Evolutionary conservation across 1,140 invertebrate genomes (phyloP), one percentile per base, ranked within the genome.

Genomic region (Mercenaria mercenaria): DNA sequence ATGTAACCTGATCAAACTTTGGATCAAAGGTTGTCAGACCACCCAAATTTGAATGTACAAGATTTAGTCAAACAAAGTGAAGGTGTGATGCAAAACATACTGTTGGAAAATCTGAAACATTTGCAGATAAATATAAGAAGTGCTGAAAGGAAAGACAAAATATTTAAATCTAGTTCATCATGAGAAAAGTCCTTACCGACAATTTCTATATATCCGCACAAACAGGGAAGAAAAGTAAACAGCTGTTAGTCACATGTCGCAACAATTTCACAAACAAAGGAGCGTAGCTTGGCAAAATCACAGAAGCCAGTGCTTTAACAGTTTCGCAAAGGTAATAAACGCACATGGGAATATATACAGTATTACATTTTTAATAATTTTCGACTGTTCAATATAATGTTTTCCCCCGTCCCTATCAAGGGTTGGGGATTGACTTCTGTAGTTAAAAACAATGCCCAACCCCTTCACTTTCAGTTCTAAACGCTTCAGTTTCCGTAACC

Each of bases 141-240:
- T 79, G 76, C 76, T 79, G 76, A 79, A 79, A 50, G 43, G 47
- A 79, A 79, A 79, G 76, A 50, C 76, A 79, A 79, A 77, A 77
- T 47, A 20, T 77, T 79, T 79, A 23, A 52, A 56, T 79, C 50
- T 79, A 79, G n/a, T n/a, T 79, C 43, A 32, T 79, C 47, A 59
- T 34, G 23, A 56, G 8, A 79, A 79, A 56, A 2, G n/a, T 52
- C 32, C 83, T 85, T 85, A 85, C 83, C 83, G 13, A 52, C 18
- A 26, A 43, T 74, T 52, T 85, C 83, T 85, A 85, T 56, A 52
- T 72, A 69, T 85, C 83, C 83, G 83, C 83, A 85, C 43, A 85
- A 32, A 74, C 41, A 72, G 41, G 83, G 83, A 87, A 67, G 56
- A 76, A 84, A 87, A 77, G 76, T 52, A 79, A 43, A 76, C 39